phyloP scores from a whole-genome alignment of 2,113 vertebrate species.

The Gracilinanus agilis region DNA sequence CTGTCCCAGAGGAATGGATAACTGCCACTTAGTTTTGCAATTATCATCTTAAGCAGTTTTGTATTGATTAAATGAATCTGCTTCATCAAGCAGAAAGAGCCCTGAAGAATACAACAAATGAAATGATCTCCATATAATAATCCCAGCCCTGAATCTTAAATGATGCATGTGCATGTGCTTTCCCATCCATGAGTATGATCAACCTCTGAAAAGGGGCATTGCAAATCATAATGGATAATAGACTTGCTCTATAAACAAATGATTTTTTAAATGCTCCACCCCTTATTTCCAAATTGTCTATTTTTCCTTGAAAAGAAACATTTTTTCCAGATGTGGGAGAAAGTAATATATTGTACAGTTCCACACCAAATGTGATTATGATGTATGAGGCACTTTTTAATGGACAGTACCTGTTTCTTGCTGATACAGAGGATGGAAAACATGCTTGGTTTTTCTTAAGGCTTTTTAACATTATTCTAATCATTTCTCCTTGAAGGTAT shows the following conservation, averaged over 20 bases:
- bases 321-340: constrained; percentile 27
- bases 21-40: not conserved
- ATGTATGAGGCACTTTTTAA: not conserved
- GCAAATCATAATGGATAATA: not conserved
- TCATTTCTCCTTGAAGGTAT: not conserved
- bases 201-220: not conserved
- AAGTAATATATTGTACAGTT: constrained; percentile 38
- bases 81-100: constrained; percentile 45
- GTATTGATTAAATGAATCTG: constrained; percentile 32
- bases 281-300: not conserved
- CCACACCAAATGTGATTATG: constrained; percentile 11
- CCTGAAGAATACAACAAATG: not conserved
- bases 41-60: constrained; percentile 46
- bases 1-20: constrained; percentile 4
- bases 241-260: not conserved
- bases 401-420: not conserved
- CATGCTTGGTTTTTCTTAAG: not conserved
- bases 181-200: not conserved
- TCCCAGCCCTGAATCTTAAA: not conserved
- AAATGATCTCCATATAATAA: not conserved
- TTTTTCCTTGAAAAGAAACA: constrained; percentile 11
- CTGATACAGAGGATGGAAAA: not conserved
- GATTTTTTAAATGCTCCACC: not conserved
- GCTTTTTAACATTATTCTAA: not conserved
- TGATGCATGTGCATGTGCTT: not conserved